phyloP scores from a whole-genome alignment of 2,888 invertebrate species.

The Ferrisia virgata region DNA sequence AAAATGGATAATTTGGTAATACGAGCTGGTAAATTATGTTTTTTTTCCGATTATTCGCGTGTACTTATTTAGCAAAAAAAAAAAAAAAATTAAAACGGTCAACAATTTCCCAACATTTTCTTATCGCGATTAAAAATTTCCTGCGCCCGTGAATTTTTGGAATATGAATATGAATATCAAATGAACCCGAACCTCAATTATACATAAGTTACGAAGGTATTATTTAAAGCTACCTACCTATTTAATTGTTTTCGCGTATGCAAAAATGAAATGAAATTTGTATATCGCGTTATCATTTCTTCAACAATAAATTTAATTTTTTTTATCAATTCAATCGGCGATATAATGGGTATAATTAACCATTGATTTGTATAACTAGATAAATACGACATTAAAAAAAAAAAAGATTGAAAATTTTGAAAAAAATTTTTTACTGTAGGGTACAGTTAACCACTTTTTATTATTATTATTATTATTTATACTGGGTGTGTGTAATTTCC shows the following conservation, averaged over 20 bases:
- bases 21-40: background rate
- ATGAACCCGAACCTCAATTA: background rate
- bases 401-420: too few relatives aligned
- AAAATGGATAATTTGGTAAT: background rate
- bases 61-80: background rate
- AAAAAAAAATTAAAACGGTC: background rate
- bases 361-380: background rate
- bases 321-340: background rate
- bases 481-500: too few relatives aligned
- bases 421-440: too few relatives aligned
- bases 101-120: background rate
- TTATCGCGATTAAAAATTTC: background rate
- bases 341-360: background rate
- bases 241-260: background rate
- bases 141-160: background rate
- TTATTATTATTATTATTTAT: too few relatives aligned
- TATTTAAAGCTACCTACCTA: background rate
- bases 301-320: background rate
- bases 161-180: background rate
- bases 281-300: background rate
- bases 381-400: too few relatives aligned
- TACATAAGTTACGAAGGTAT: background rate
- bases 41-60: background rate
- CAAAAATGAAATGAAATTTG: background rate
- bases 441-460: too few relatives aligned